These are phyloP conservation scores for Mobula birostris DNA, from an alignment of 2,113 vertebrate species.

Conservation along the genomic window DNA sequence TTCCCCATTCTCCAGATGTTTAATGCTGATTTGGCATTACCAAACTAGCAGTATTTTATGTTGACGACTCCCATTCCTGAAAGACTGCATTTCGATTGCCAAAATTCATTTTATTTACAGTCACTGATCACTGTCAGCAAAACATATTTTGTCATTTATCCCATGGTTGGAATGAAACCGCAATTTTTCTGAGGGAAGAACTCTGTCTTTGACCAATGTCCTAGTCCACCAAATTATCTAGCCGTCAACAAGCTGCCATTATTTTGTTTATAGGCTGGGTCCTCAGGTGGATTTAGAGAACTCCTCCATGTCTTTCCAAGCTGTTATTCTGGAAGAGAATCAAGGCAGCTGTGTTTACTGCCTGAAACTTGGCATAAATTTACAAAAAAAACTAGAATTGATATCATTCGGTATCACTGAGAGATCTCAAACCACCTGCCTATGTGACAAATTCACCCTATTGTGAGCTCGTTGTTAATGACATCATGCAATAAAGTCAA, in stretches of 20 bases:
- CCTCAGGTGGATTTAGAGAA: slow-evolving; percentile 95
- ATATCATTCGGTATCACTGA: slow-evolving; percentile 99
- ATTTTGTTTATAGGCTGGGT: slow-evolving; percentile 55
- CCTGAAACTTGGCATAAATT: slow-evolving; percentile 99
- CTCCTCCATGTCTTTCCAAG: slow-evolving; percentile 93
- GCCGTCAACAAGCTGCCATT: slow-evolving; percentile 36
- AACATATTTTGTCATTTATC: slow-evolving; percentile 14
- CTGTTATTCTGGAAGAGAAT: slow-evolving; percentile 99
- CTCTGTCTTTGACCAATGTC: slow-evolving; percentile 31
- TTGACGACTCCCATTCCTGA: slow-evolving; percentile 23
- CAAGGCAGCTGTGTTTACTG: slow-evolving; percentile 99
- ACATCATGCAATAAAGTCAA: slow-evolving; percentile 71
- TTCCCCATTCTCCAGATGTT: slow-evolving; percentile 32
- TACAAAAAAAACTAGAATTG: slow-evolving; percentile 99
- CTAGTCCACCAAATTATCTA: slow-evolving; percentile 36
- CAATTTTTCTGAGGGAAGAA: slow-evolving; percentile 21
- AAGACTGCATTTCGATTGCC: slow-evolving; percentile 18
- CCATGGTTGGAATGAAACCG: neutral
- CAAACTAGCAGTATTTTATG: slow-evolving; percentile 20
- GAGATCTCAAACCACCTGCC: slow-evolving; percentile 99
- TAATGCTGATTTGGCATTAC: slow-evolving; percentile 13
- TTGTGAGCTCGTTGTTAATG: slow-evolving; percentile 98
- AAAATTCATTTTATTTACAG: slow-evolving; percentile 27
- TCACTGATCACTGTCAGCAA: slow-evolving; percentile 22
- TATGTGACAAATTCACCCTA: slow-evolving; percentile 99